Evolutionary conservation across 2,888 invertebrate genomes (phyloP), one percentile per base, ranked within the genome.

Genomic region (Megaustenia siamemsis): DNA sequence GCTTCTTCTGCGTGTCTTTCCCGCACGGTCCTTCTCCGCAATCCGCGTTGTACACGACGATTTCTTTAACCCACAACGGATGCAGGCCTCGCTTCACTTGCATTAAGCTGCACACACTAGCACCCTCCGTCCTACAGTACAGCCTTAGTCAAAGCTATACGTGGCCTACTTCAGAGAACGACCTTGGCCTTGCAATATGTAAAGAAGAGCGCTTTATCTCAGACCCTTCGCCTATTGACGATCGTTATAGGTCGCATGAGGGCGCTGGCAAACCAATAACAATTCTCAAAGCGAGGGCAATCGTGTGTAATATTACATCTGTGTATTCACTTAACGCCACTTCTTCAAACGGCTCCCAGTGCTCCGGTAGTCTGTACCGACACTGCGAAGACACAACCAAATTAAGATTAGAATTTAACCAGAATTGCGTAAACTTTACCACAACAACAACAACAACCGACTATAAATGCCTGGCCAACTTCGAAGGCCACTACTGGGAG

Each of bases 61-160:
- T 91, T 40, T 90, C 91, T 12, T 66, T 89, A 32, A 90, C 89
- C 73, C 81, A 86, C 40, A 91, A 92, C 81, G 91, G 92, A 10
- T 92, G 92, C 81, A 84, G 91, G 28, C 92, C 92, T 10, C 78
- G 91, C 12, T 91, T 89, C 82, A 89, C 91, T 12, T 92, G 92
- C 80, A 28, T 91, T 28, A 80, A 87, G 66, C 86, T 92, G 28
- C 86, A 86, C 43, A 81, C 88, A 21, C 82, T 90, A 0, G 87
- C 86, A 1, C 89, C 88, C 1, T 89, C 89, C 40, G 90, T 90
- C 1, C 73, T 90, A 63, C 88, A 89, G 0, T 90, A 89, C 84
- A 87, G 89, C 6, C 76, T 91, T 4, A 88, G 90, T 35, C 89
- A 90, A 69, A 91, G 90, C 82, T 86, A 86, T 73, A 86, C 86